Evolutionary conservation across 1,140 invertebrate genomes (phyloP), one percentile per base, ranked within the genome.

Genomic region (Drosophila murphyi): DNA sequence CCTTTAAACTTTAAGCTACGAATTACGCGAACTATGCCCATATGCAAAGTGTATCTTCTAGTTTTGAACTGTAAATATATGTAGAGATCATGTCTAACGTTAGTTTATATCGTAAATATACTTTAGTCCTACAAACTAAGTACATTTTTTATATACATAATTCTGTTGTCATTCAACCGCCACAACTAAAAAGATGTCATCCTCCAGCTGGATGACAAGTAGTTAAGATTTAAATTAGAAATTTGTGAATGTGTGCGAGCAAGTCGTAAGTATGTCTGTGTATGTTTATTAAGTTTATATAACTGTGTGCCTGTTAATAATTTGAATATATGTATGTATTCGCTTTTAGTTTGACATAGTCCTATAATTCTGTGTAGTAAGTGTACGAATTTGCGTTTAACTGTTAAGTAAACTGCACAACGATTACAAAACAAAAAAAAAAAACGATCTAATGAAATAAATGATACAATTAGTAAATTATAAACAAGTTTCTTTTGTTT

Each of bases 31-130:
- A 87, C 45, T 75, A 79, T 76, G 72, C 69, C 78, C 78, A 78
- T 81, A 85, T 47, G 78, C 65, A 82, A 87, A 88, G 83, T 87
- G 82, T 87, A 87, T 83, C 77, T 80, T 87, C 85, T 87, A 87
- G 83, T 89, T 83, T 76, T 75, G 63, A 32, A 67, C 68, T 88
- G 80, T 88, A 88, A 7, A 87, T 87, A 87, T 51, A 20, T 20
- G 20, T 20, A 20, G 20, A 54, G 50, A 55, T 56, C 51, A 48
- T 69, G 47, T 61, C 47, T 82, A 83, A 61, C 47, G 39, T 56
- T 83, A 65, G 52, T 51, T 45, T 72, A 51, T 28, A 8, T 35
- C 20, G 34, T 72, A 85, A 43, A 43, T 4, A 68, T 80, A 60
- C 54, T 75, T 51, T 76, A 70, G 63, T 69, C 29, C 31, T 76